Percentiles rank a stretch among this genome's conserved stretches.
Evolutionary conservation across 2,113 vertebrate species (phyloP).

Genomic region (Caranx melampygus): DNA sequence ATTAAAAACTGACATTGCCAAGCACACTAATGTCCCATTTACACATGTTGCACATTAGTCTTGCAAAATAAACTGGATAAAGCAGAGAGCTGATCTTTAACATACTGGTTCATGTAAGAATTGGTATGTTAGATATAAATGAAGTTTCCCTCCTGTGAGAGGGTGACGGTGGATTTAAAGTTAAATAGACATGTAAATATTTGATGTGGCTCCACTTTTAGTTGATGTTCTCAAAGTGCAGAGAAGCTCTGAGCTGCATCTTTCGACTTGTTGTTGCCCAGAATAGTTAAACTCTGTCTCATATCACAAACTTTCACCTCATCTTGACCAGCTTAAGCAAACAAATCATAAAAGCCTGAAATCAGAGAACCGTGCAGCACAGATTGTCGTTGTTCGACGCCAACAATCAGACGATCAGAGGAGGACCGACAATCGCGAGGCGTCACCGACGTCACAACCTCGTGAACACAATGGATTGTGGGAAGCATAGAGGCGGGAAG

Average conservation of each 20-base stretch:
- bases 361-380: constrained; percentile 10
- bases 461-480: constrained; percentile 67
- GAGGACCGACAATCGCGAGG: constrained; percentile 48
- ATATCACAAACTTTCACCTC: background rate
- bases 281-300: background rate
- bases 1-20: too few relatives aligned
- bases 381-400: constrained; percentile 36
- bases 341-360: background rate
- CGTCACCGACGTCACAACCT: constrained; percentile 56
- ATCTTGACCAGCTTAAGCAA: constrained; percentile 4
- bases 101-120: too few relatives aligned
- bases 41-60: too few relatives aligned
- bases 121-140: too few relatives aligned
- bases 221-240: background rate
- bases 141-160: too few relatives aligned
- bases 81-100: too few relatives aligned
- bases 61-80: too few relatives aligned
- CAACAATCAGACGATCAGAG: constrained; percentile 46
- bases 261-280: background rate
- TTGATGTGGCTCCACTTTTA: too few relatives aligned
- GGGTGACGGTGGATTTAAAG: too few relatives aligned
- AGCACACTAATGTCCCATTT: too few relatives aligned
- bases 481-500: constrained; percentile 59
- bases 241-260: background rate
- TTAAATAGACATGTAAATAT: too few relatives aligned